Conservation (phyloP, 2,113 vertebrate species). For the Circaetus gallicus region DNA sequence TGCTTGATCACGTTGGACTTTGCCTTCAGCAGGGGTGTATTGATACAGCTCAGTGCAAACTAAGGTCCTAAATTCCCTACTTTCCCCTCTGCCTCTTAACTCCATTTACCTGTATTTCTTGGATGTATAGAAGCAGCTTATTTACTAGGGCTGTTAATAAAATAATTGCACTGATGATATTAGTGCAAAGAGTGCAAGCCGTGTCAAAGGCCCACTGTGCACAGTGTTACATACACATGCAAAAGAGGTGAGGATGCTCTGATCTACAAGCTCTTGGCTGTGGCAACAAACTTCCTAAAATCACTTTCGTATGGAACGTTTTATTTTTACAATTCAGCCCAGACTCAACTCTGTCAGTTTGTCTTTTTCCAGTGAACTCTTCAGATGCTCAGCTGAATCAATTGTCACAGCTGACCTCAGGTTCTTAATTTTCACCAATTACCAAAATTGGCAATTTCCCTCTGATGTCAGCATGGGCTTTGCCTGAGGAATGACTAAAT, state of each 20-base stretch:
- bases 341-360: background rate
- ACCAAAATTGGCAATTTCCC: background rate
- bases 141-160: background rate
- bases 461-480: background rate
- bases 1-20: background rate
- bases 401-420: background rate
- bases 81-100: background rate
- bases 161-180: background rate
- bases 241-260: background rate
- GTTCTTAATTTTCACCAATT: conserved; percentile 19
- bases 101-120: background rate
- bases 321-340: background rate
- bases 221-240: background rate
- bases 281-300: conserved; percentile 6
- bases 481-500: background rate
- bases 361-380: background rate
- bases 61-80: background rate
- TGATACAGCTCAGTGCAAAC: background rate
- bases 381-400: background rate
- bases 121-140: background rate
- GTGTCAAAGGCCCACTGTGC: background rate
- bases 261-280: background rate
- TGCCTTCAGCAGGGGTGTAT: background rate
- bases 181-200: background rate
- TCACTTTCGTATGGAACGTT: background rate